Conservation (phyloP, 2,113 vertebrate species). For the Rostratula benghalensis region DNA sequence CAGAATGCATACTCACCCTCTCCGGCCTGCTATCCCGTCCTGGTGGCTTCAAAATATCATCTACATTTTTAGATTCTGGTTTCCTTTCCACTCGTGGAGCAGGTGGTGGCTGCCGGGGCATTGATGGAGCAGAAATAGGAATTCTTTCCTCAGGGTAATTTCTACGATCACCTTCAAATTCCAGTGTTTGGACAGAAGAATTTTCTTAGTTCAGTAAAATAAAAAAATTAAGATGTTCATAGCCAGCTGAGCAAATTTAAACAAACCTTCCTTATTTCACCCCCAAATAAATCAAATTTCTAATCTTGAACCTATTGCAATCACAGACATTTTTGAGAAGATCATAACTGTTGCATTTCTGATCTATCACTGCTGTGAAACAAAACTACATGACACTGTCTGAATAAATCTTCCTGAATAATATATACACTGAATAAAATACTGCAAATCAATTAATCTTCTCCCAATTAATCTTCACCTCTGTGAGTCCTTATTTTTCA, state of each 20-base stretch:
- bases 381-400: background rate
- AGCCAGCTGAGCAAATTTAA: constrained; percentile 5
- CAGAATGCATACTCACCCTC: constrained; percentile 77
- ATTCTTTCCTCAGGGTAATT: constrained; percentile 89
- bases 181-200: constrained; percentile 67
- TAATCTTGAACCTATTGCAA: background rate
- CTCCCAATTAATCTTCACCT: background rate
- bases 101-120: constrained; percentile 83
- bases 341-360: background rate
- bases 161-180: constrained; percentile 85
- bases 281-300: background rate
- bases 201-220: constrained; percentile 55
- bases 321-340: background rate
- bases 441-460: background rate
- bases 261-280: constrained; percentile 9
- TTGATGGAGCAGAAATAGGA: constrained; percentile 77
- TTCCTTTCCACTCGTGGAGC: constrained; percentile 90
- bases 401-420: background rate
- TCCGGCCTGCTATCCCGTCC: constrained; percentile 91
- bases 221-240: constrained; percentile 49
- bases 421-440: background rate
- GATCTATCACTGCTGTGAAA: background rate
- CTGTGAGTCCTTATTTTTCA: background rate
- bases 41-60: constrained; percentile 94
- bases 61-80: constrained; percentile 95